These are phyloP conservation scores for Gerosis bhagava DNA, from an alignment of 2,888 invertebrate genomes.

Conservation along the genomic window DNA sequence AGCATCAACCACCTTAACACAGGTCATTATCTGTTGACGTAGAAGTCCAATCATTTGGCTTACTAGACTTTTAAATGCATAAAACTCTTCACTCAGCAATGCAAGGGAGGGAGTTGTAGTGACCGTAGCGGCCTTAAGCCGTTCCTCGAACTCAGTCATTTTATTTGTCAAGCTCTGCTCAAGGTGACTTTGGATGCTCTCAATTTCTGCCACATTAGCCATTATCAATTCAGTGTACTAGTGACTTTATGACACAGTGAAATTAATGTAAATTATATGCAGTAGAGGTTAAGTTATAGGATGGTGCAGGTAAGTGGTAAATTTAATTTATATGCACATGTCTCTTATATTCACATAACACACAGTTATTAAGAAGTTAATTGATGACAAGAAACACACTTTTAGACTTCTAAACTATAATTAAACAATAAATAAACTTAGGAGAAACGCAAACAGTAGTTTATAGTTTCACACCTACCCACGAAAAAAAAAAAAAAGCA, in stretches of 20 bases:
- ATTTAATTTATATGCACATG: too few species aligned
- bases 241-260: neutral
- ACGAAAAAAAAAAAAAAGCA: too few species aligned
- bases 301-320: neutral
- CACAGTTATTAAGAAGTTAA: too few species aligned
- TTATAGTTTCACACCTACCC: too few species aligned
- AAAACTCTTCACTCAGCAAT: neutral
- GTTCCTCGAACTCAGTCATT: neutral
- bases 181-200: neutral
- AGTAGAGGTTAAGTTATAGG: neutral
- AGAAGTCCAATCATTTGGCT: neutral
- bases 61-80: neutral
- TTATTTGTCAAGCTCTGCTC: neutral
- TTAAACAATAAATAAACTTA: too few species aligned
- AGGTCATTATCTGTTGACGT: neutral
- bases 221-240: neutral
- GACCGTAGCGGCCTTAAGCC: neutral
- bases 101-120: neutral
- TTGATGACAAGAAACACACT: too few species aligned
- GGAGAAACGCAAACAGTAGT: too few species aligned
- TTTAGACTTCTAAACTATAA: too few species aligned
- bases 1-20: neutral
- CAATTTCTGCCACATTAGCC: neutral
- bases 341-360: too few species aligned
- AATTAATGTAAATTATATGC: too few species aligned